Percentiles rank a stretch among this genome's conserved stretches.
Evolutionary conservation across 2,797 vertebrate genomes (phyloP).

Genomic region (Sebastes elongatus): DNA sequence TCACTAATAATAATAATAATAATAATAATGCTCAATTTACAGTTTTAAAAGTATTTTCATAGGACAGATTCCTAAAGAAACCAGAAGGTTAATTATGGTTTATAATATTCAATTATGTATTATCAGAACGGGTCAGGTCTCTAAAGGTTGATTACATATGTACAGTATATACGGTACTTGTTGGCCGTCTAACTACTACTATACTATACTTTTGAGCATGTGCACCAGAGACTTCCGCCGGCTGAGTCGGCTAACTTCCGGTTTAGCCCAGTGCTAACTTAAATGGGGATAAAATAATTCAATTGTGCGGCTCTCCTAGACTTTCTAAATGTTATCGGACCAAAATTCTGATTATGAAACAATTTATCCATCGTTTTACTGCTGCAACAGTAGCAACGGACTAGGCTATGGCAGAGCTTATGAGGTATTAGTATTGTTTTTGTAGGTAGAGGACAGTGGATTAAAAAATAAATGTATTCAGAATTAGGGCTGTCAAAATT

Average conservation of each 20-base stretch:
- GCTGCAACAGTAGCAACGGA: accelerated
- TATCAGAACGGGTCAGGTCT: not conserved
- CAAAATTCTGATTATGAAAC: no score
- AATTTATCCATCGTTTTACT: no score
- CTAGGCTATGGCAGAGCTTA: no score
- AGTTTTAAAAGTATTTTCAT: not conserved
- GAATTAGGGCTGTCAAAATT: no score
- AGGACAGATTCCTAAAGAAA: not conserved
- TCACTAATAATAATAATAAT: not conserved
- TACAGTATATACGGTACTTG: not conserved
- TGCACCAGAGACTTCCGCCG: no score
- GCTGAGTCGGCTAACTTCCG: no score
- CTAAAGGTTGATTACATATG: not conserved
- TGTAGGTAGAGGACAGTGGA: no score
- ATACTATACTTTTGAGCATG: not conserved
- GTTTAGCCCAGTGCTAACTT: no score
- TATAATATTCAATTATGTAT: not conserved
- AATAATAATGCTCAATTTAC: not conserved
- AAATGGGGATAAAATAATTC: no score
- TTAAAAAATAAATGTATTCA: accelerated
- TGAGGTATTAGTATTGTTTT: no score
- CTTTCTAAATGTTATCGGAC: no score
- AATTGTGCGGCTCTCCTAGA: no score
- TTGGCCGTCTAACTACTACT: not conserved
- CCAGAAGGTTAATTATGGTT: not conserved